phyloP scores from a whole-genome alignment of 2,113 vertebrate species.

The Eclectus roratus region DNA sequence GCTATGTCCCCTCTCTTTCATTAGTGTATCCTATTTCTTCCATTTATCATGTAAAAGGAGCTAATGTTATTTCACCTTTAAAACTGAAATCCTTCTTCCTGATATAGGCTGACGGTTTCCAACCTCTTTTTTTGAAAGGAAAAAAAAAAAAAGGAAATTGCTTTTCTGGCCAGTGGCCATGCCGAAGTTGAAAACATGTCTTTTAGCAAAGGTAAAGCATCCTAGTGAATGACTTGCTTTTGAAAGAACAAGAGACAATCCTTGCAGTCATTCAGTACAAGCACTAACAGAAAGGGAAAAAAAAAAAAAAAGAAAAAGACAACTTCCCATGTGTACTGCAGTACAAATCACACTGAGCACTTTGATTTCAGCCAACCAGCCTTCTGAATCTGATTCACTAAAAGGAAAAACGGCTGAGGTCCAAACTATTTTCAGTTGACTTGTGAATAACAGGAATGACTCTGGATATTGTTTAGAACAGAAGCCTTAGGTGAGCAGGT shows the following conservation, averaged over 20 bases:
- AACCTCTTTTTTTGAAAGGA: neutral
- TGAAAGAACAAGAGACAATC: conserved; percentile 67
- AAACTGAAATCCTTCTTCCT: conserved; percentile 73
- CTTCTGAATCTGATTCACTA: conserved; percentile 15
- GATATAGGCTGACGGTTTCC: conserved; percentile 71
- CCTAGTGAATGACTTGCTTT: conserved; percentile 69
- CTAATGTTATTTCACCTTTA: conserved; percentile 76
- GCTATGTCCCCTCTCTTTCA: conserved; percentile 64
- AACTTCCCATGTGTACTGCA: neutral
- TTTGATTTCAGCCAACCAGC: conserved; percentile 28
- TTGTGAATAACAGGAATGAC: neutral
- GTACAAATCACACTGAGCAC: neutral
- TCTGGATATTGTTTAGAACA: neutral
- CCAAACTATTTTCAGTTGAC: neutral
- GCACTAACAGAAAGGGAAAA: conserved; percentile 33
- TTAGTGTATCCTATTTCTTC: conserved; percentile 77
- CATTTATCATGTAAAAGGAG: conserved; percentile 76
- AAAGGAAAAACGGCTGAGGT: neutral
- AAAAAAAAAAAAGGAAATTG: conserved; percentile 74
- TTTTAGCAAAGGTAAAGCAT: conserved; percentile 67
- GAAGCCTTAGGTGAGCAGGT: neutral
- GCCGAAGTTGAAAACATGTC: conserved; percentile 68
- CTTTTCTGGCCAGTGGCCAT: conserved; percentile 79
- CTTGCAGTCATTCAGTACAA: conserved; percentile 60
- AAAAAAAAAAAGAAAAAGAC: neutral